These are phyloP conservation scores for Rhamphomyia laevipes DNA, from an alignment of 2,888 invertebrate genomes.

Conservation along the genomic window DNA sequence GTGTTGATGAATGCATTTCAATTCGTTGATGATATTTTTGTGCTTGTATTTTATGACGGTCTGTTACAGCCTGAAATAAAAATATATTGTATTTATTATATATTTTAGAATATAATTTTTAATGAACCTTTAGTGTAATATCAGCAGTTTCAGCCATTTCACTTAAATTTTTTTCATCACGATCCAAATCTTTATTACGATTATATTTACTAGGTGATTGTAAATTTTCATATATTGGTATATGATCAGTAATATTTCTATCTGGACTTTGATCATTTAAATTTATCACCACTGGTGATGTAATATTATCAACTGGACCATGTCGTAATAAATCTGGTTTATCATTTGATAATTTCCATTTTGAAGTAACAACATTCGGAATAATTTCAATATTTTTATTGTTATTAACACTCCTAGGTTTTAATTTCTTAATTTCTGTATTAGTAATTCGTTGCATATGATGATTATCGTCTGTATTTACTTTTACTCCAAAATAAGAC, in stretches of 20 bases:
- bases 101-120: background rate
- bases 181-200: constrained; percentile 30
- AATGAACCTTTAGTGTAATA: constrained; percentile 40
- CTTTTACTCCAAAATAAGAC: constrained; percentile 44
- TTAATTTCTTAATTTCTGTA: constrained; percentile 1
- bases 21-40: constrained; percentile 33
- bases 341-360: constrained; percentile 32
- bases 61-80: constrained; percentile 39
- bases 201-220: constrained; percentile 21
- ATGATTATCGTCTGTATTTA: constrained; percentile 10
- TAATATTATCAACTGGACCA: constrained; percentile 22
- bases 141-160: constrained; percentile 48
- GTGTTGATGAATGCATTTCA: constrained; percentile 25
- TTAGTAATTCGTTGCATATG: background rate
- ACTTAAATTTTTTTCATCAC: constrained; percentile 40
- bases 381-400: background rate
- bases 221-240: constrained; percentile 33
- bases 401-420: constrained; percentile 2
- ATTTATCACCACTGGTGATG: background rate
- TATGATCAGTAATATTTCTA: constrained; percentile 12
- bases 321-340: constrained; percentile 34
- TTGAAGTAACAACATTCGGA: constrained; percentile 16
- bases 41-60: constrained; percentile 31
- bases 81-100: background rate
- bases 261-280: background rate